Base-by-base conservation (phyloP, 2,797 vertebrate species). In the Cryptoblepharus egeriae region DNA sequence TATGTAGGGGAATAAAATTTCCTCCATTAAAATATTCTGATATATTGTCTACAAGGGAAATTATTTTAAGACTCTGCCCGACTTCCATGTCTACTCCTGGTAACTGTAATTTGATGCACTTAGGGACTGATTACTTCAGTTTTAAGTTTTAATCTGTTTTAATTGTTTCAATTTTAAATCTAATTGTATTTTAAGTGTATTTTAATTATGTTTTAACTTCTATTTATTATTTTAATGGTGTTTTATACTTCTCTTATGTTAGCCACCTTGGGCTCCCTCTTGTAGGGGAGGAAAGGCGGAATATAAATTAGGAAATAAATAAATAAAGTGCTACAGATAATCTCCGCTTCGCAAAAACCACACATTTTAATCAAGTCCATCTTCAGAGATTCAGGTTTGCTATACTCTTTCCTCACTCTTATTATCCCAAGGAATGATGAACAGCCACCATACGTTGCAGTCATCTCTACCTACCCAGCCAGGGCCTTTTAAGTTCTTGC, bases 1-100 rank as follows among this genome's bases (percentile, higher is more conserved):
- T 99, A 93, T 32, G 83, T 76, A 82, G 81, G 74, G 88, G 63
- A 69, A 82, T 81, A 85, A 65, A 76, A 28, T 72, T 8, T 75
- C 58, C 80, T 77, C 80, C 77, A 77, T 70, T 75, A 71, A n/a
- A 75, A 75, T 30, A 55, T 45, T 72, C 78, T 87, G 55, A 76
- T 55, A 77, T 82, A 67, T 49, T 89, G 83, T 83, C 70, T 89
- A 64, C 45, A 24, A 61, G 81, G 42, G 58, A 81, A 85, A 85
- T 82, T 74, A 67, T 88, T 81, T 88, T 39, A 82, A 81, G 84
- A 70, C 81, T 88, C 0, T 0, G 75, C 49, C 10, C 3, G 5
- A 30, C 73, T 42, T n/a, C 79, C 75, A 42, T 39, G 80, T 87
- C 71, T 71, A 72, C 79, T 89, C 79, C 88, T 89, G 89, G 88